Evolutionary conservation across 2,888 invertebrate species (phyloP), one percentile per base, ranked within the genome.

Genomic region (Meandrusa payeni): DNA sequence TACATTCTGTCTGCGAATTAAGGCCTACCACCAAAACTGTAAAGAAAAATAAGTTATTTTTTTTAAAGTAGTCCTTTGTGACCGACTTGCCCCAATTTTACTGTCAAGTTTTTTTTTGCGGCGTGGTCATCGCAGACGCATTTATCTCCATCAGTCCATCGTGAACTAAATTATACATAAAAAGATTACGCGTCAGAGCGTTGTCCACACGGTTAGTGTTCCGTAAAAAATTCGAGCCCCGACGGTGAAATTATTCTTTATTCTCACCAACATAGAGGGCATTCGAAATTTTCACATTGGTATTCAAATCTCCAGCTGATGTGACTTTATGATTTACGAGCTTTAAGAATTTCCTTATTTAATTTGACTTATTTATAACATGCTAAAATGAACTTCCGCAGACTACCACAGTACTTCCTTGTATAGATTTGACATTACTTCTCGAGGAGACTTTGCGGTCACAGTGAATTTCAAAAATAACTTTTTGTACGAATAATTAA

Each of bases 61-160:
- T n/a, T 61, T 63, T 51, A 58, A 67, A 53, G 57, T 57, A 51
- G 55, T 58, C 57, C 60, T 57, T 57, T 59, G 62, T 72, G 68
- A 69, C 64, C 64, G 65, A 63, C 69, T 64, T 73, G 75, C 47
- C 77, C 76, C 63, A 75, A 79, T 76, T 80, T 73, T 64, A 52
- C 56, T 51, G 63, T 69, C 66, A 52, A 57, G 51, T 67, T 74
- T 59, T 42, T n/a, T n/a, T 67, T 63, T 61, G 48, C 50, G 55
- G 51, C 53, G 58, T 54, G 67, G 67, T 69, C 72, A 67, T 64
- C 61, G 55, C 51, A 52, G 50, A 56, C 60, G 55, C 71, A 78
- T 82, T 82, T 78, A 78, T 81, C 76, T 73, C 68, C 77, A 75
- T 79, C 77, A 75, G 58, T 54, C 50, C 42, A 52, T 52, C 51